phyloP scores from a whole-genome alignment of 2,888 invertebrate genomes.

The Harpalus rufipes region DNA sequence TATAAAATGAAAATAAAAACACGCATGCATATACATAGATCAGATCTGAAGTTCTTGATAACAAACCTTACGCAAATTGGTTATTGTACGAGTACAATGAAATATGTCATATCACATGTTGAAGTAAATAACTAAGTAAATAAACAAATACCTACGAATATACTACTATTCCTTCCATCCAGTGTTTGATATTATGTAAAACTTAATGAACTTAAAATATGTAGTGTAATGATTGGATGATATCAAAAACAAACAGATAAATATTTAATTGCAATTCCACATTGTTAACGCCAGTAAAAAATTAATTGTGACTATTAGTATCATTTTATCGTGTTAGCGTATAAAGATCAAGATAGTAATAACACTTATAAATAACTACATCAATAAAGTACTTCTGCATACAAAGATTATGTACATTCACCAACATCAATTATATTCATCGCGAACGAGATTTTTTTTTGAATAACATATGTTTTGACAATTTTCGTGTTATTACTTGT shows the following conservation, averaged over 20 bases:
- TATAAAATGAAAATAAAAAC: no score
- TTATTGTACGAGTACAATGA: no score
- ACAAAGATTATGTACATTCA: constrained; percentile 24
- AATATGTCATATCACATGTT: no score
- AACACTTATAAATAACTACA: constrained; percentile 48
- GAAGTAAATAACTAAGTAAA: no score
- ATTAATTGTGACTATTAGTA: constrained; percentile 42
- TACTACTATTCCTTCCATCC: neutral
- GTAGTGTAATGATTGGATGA: neutral
- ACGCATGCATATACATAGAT: no score
- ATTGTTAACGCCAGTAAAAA: constrained; percentile 34
- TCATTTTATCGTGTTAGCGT: constrained; percentile 38
- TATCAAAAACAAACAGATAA: constrained; percentile 44
- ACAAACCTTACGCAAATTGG: no score
- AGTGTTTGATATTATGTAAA: neutral
- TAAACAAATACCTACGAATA: neutral
- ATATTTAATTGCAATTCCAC: constrained; percentile 33
- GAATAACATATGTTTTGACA: no score
- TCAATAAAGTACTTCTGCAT: constrained; percentile 31
- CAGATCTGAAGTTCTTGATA: no score
- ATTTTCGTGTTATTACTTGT: no score
- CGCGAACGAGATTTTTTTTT: no score
- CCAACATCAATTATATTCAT: neutral
- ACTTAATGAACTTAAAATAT: neutral
- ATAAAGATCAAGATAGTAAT: constrained; percentile 33